phyloP scores from a whole-genome alignment of 2,888 invertebrate species.

The Papilio protenor region DNA sequence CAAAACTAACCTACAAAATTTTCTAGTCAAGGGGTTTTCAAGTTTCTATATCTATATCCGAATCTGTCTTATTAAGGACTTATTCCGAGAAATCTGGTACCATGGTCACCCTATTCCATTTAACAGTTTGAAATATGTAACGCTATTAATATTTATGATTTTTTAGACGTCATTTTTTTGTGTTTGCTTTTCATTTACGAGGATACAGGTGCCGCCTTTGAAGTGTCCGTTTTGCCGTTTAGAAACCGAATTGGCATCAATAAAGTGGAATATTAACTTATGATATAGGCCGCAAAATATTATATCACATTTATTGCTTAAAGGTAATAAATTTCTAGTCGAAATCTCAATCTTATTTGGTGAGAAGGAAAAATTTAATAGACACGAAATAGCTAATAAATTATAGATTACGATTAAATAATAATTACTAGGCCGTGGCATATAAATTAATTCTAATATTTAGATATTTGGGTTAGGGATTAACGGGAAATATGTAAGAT shows the following conservation, averaged over 20 bases:
- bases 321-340: conserved; percentile 34
- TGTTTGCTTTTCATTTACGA: conserved; percentile 77
- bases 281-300: conserved; percentile 42
- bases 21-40: not conserved
- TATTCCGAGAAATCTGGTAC: conserved; percentile 2
- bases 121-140: conserved; percentile 65
- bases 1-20: no score
- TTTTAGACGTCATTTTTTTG: conserved; percentile 69
- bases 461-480: not conserved
- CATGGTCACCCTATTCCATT: conserved; percentile 65
- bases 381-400: conserved; percentile 22
- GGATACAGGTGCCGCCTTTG: conserved; percentile 77
- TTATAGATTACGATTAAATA: conserved; percentile 21
- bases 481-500: conserved; percentile 5
- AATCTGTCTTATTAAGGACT: not conserved
- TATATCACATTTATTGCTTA: conserved; percentile 32
- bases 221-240: conserved; percentile 53
- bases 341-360: conserved; percentile 27
- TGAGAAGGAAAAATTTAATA: conserved; percentile 26
- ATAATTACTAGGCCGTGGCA: conserved; percentile 24
- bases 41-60: not conserved
- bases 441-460: conserved; percentile 7
- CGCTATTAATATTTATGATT: conserved; percentile 81
- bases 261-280: conserved; percentile 61
- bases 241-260: conserved; percentile 48